phyloP scores from a whole-genome alignment of 2,113 vertebrate species.

The Amia ocellicauda region DNA sequence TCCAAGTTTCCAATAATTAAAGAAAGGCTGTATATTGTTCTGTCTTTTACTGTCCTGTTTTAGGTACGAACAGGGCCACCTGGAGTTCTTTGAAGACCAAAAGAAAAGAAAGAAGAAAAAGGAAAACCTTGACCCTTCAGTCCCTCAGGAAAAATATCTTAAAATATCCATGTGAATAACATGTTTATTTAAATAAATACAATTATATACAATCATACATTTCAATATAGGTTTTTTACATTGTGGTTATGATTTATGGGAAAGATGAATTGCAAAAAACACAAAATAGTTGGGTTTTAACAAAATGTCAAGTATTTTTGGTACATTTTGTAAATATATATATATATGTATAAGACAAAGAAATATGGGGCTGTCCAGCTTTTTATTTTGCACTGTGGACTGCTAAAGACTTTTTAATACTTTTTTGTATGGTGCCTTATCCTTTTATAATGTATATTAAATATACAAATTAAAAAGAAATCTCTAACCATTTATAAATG shows the following conservation, averaged over 20 bases:
- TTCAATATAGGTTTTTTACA: too few species aligned
- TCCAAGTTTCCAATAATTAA: neutral
- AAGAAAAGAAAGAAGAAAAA: slow-evolving; percentile 6
- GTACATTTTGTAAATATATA: too few species aligned
- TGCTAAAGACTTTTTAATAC: too few species aligned
- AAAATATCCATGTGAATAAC: neutral
- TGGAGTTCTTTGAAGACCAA: neutral
- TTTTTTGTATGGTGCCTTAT: too few species aligned
- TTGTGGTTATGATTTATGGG: neutral
- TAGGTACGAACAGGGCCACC: slow-evolving; percentile 1
- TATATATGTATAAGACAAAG: too few species aligned
- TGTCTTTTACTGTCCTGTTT: neutral
- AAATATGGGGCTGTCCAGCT: too few species aligned
- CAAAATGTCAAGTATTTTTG: too few species aligned
- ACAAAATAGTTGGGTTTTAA: neutral
- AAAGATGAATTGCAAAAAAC: neutral
- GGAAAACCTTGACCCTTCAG: neutral
- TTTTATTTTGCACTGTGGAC: too few species aligned
- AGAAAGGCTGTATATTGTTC: neutral
- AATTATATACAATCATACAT: too few species aligned
- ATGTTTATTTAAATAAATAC: neutral
- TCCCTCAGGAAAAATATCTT: neutral
- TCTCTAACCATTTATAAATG: too few species aligned
- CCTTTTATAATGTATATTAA: neutral
- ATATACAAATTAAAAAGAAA: neutral